phyloP scores from a whole-genome alignment of 2,113 vertebrate genomes.

The Zingel zingel region DNA sequence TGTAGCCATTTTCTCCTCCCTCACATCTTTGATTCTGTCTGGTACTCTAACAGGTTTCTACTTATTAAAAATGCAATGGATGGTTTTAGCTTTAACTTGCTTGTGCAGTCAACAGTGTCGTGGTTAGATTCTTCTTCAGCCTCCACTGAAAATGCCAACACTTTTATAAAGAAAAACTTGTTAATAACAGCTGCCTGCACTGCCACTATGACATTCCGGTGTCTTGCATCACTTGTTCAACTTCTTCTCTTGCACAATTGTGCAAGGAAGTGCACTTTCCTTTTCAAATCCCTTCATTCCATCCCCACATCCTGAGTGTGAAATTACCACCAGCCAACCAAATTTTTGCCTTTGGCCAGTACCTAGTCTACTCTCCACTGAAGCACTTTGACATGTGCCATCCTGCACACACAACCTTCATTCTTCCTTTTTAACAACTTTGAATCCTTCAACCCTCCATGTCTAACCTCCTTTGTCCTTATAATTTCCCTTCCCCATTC shows the following conservation, averaged over 20 bases:
- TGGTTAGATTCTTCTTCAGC: conserved; percentile 14
- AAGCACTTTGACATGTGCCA: conserved; percentile 15
- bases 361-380: not conserved
- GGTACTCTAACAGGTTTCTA: conserved; percentile 43
- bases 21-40: conserved; percentile 51
- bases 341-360: not conserved
- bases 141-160: conserved; percentile 19
- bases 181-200: conserved; percentile 25
- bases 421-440: conserved; percentile 20
- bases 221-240: conserved; percentile 36
- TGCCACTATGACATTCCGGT: not conserved
- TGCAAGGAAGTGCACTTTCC: conserved; percentile 10
- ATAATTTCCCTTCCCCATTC: not conserved
- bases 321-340: conserved; percentile 41
- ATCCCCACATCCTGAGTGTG: conserved; percentile 27
- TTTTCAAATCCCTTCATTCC: conserved; percentile 31
- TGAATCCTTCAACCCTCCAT: not conserved
- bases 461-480: not conserved
- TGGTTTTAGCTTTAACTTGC: conserved; percentile 19
- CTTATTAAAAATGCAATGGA: conserved; percentile 46
- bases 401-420: not conserved
- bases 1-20: conserved; percentile 29
- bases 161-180: conserved; percentile 24
- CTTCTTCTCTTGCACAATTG: conserved; percentile 16
- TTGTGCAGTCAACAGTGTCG: conserved; percentile 7